Conservation (phyloP, 1,140 invertebrate genomes). For the Drosophila repleta region DNA sequence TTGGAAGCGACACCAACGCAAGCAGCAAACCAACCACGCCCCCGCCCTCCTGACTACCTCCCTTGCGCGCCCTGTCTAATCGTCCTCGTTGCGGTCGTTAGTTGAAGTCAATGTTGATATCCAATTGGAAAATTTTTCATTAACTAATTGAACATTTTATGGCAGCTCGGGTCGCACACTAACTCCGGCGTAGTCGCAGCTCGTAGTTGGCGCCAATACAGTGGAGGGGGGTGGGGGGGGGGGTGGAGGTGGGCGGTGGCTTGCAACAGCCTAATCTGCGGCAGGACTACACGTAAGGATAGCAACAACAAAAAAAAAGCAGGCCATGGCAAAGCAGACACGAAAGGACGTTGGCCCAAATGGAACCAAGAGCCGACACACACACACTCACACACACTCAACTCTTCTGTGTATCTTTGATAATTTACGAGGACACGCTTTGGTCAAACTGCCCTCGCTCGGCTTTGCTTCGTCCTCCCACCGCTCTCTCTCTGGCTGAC, state of each 20-base stretch:
- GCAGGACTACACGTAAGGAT: constrained; percentile 15
- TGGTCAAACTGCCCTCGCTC: constrained; percentile 48
- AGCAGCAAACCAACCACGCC: background rate
- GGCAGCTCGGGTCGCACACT: constrained; percentile 36
- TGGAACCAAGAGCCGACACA: constrained; percentile 34
- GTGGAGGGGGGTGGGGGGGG: background rate
- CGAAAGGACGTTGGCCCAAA: constrained; percentile 78
- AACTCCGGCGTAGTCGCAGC: constrained; percentile 13
- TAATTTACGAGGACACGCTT: constrained; percentile 80
- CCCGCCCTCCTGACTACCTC: background rate
- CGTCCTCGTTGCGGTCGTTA: constrained; percentile 51
- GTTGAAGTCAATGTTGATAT: constrained; percentile 73
- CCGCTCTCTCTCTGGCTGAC: constrained; percentile 13
- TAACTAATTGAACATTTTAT: constrained; percentile 83
- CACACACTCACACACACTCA: constrained; percentile 21
- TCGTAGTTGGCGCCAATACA: constrained; percentile 70
- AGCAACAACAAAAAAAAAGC: constrained; percentile 14
- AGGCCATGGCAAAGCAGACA: constrained; percentile 54
- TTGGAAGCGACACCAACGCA: constrained; percentile 52
- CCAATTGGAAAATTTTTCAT: constrained; percentile 82
- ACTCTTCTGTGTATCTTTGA: constrained; percentile 42
- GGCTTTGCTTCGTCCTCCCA: constrained; percentile 7
- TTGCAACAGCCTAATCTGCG: constrained; percentile 41
- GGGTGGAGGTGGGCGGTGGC: background rate
- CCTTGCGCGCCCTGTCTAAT: background rate